Percentiles rank a stretch among this genome's conserved stretches.
Conservation (phyloP, 2,797 vertebrate species). For the Odontamblyopus rebecca region DNA sequence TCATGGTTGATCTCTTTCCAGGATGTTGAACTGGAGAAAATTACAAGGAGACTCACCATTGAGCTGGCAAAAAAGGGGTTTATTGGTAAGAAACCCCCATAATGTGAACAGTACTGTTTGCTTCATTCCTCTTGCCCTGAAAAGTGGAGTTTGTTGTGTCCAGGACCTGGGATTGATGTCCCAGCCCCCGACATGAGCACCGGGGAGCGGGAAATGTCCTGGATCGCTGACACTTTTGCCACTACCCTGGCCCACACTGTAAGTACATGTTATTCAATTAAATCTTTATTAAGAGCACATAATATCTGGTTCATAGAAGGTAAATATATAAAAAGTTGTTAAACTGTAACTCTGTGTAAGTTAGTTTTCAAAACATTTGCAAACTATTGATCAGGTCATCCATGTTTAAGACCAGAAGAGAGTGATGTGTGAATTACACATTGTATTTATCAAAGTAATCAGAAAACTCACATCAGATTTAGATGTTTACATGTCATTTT, state of each 20-base stretch:
- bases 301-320: no score
- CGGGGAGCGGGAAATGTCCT: conserved; percentile 98
- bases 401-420: background rate
- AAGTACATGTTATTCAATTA: conserved; percentile 23
- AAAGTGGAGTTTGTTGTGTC: background rate
- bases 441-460: no score
- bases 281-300: no score
- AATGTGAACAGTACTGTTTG: background rate
- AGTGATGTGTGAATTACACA: background rate
- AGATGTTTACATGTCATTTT: no score
- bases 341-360: background rate
- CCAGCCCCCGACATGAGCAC: conserved; percentile 99
- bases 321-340: background rate
- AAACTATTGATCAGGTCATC: background rate
- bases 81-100: conserved; percentile 85
- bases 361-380: no score
- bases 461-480: no score
- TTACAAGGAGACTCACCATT: conserved; percentile 97
- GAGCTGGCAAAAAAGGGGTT: conserved; percentile 99
- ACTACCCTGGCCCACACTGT: conserved; percentile 94
- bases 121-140: background rate
- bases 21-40: conserved; percentile 98
- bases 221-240: conserved; percentile 99
- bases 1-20: conserved; percentile 46
- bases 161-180: conserved; percentile 97